A percentile compares a stretch with the other conserved stretches of the same genome.
Evolutionary conservation across 2,797 vertebrate genomes (phyloP).

Genomic region (Enteromius treurensis): DNA sequence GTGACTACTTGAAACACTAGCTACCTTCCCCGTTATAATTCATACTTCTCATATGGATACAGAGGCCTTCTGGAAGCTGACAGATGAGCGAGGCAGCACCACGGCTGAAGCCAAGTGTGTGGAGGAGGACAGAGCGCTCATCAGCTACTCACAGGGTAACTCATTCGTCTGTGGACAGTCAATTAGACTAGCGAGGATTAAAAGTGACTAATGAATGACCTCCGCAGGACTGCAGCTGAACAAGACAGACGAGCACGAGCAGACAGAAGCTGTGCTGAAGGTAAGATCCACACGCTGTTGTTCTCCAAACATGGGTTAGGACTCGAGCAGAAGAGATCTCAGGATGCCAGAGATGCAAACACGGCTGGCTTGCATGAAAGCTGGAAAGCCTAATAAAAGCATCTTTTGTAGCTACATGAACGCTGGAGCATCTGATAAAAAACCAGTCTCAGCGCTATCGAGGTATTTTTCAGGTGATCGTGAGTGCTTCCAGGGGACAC

Average conservation of each 20-base stretch:
- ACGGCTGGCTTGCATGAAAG: no score
- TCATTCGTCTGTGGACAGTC: neutral
- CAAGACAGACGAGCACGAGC: conserved; percentile 55
- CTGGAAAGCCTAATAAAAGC: neutral
- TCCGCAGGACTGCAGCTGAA: conserved; percentile 52
- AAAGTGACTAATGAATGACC: neutral
- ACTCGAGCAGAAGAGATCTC: neutral
- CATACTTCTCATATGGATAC: neutral
- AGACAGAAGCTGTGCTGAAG: conserved; percentile 67
- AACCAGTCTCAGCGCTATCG: neutral
- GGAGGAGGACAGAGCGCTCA: conserved; percentile 44
- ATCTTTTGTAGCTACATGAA: neutral
- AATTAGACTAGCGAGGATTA: neutral
- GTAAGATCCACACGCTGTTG: conserved; percentile 32
- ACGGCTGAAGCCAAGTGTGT: neutral
- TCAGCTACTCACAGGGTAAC: conserved; percentile 46
- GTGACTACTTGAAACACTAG: neutral
- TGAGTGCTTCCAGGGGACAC: neutral
- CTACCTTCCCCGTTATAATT: neutral
- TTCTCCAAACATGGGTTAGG: neutral
- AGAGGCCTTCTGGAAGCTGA: conserved; percentile 57
- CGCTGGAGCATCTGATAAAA: neutral
- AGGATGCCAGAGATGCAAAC: neutral
- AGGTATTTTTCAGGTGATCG: neutral
- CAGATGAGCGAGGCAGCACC: conserved; percentile 16